phyloP scores from a whole-genome alignment of 1,140 invertebrate genomes.

The Himalopsyche phryganea region DNA sequence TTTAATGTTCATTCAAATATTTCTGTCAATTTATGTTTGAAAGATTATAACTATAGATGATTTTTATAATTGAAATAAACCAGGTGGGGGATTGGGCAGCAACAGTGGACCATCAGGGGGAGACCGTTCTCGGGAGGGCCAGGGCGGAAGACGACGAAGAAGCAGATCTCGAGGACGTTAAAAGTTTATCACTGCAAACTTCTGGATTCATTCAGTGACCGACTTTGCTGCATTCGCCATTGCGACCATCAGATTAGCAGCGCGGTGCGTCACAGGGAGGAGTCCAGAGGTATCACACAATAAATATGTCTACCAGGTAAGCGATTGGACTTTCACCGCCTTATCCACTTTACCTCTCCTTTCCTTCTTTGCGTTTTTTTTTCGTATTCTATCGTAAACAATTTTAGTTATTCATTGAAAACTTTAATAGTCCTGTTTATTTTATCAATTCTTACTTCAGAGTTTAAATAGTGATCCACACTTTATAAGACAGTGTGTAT shows the following conservation, averaged over 20 bases:
- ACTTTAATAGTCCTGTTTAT: not conserved
- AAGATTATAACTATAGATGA: no score
- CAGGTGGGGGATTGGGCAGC: not conserved
- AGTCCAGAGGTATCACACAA: slow-evolving; percentile 34
- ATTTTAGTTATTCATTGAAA: not conserved
- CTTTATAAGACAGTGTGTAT: no score
- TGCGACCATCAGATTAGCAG: not conserved
- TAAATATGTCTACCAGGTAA: slow-evolving; percentile 29
- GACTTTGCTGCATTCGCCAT: slow-evolving; percentile 20
- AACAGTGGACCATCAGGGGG: slow-evolving; percentile 4
- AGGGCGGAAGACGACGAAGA: slow-evolving; percentile 20
- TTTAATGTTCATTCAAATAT: no score
- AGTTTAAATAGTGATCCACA: no score
- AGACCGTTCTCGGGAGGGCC: slow-evolving; percentile 25
- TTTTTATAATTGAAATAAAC: no score
- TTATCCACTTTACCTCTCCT: not conserved
- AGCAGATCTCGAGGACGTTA: slow-evolving; percentile 31
- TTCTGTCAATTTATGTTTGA: no score
- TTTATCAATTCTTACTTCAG: no score
- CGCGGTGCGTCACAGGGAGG: not conserved
- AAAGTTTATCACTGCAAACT: not conserved
- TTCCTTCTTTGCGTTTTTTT: not conserved
- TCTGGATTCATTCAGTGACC: not conserved
- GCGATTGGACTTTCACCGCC: not conserved
- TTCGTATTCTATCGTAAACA: not conserved